A percentile compares a stretch with the other conserved stretches of the same genome.
Conservation (phyloP, 1,140 invertebrate genomes). For the Lanistes nyassanus region DNA sequence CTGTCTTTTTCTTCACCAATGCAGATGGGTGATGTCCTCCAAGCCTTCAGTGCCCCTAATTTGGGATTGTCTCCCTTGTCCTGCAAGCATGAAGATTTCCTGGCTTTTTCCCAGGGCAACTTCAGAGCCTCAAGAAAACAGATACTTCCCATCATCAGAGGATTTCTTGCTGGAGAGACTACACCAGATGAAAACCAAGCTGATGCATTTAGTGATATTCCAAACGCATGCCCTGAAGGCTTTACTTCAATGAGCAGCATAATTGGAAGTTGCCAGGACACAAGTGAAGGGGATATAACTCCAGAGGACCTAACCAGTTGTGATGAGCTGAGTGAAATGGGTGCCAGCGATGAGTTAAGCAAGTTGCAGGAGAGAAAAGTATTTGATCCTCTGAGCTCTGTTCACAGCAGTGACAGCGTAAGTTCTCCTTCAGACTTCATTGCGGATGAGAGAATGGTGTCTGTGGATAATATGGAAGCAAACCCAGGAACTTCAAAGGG, state of each 20-base stretch:
- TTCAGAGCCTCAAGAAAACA: constrained; percentile 57
- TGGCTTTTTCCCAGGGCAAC: constrained; percentile 56
- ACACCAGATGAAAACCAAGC: constrained; percentile 39
- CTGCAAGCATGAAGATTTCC: constrained; percentile 34
- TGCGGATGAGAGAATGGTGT: not conserved
- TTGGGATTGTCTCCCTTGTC: constrained; percentile 41
- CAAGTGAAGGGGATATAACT: constrained; percentile 17
- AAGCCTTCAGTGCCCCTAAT: constrained; percentile 37
- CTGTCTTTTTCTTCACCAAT: constrained; percentile 12
- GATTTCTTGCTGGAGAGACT: constrained; percentile 43
- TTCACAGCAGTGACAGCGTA: constrained; percentile 17
- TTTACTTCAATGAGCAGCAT: constrained; percentile 21
- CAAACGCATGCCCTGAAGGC: constrained; percentile 2
- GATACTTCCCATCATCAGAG: constrained; percentile 59
- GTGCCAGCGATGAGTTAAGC: not conserved
- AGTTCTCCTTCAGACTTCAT: constrained; percentile 5
- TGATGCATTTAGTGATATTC: constrained; percentile 14
- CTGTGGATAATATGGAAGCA: not conserved
- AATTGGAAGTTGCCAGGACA: constrained; percentile 7
- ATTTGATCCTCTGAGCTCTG: constrained; percentile 13
- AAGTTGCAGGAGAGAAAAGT: not conserved
- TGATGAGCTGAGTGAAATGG: not conserved
- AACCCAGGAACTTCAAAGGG: too few relatives aligned
- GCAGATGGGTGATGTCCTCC: constrained; percentile 48
- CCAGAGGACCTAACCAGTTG: constrained; percentile 17